Evolutionary conservation across 1,140 invertebrate species (phyloP).

Genomic region (Samia ricini): DNA sequence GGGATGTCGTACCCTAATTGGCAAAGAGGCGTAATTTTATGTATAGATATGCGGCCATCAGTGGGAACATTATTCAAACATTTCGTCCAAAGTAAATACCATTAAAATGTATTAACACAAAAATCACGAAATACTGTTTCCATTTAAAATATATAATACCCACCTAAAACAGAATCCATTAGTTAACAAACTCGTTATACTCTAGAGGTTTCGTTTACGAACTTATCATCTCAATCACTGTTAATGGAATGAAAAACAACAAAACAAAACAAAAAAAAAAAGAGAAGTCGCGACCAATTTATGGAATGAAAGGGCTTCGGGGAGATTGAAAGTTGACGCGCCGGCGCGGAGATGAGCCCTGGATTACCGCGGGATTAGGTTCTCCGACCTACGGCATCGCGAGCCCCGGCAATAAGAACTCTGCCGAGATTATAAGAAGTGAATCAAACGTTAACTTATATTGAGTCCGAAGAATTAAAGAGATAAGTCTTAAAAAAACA

Average conservation of each 20-base stretch:
- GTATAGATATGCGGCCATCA: too few species aligned
- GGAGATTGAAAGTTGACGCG: constrained; percentile 52
- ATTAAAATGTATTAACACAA: background rate
- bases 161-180: background rate
- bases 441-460: constrained; percentile 61
- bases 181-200: background rate
- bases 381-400: constrained; percentile 17
- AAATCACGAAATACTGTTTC: background rate
- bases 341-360: constrained; percentile 18
- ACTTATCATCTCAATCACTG: constrained; percentile 1
- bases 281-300: constrained; percentile 43
- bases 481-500: background rate
- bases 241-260: constrained; percentile 13
- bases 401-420: constrained; percentile 40
- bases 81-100: background rate
- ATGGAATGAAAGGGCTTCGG: constrained; percentile 46
- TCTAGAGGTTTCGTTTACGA: background rate
- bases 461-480: constrained; percentile 35
- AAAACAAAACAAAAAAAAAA: too few species aligned
- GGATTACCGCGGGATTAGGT: constrained; percentile 38
- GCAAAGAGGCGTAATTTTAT: too few species aligned
- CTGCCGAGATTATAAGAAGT: constrained; percentile 51
- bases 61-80: too few species aligned
- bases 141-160: background rate
- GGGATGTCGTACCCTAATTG: too few species aligned